phyloP scores from a whole-genome alignment of 1,140 invertebrate species.

The Drosophila aff. region DNA sequence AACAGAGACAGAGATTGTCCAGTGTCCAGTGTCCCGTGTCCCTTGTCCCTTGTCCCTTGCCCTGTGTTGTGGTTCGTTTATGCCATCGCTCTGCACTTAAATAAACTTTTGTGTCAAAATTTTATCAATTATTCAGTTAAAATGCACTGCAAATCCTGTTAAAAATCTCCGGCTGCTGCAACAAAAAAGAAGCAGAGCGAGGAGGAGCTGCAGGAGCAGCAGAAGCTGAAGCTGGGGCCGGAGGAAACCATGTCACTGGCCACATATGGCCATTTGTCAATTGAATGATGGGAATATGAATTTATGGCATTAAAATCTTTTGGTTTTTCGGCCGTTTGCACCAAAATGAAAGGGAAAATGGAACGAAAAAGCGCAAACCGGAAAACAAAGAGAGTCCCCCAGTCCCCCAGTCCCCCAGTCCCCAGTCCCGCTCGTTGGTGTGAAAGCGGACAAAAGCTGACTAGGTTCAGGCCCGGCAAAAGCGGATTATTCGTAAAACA shows the following conservation, averaged over 20 bases:
- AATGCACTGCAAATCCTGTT: constrained; percentile 67
- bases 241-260: constrained; percentile 50
- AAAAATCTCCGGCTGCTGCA: constrained; percentile 34
- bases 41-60: not conserved
- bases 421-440: constrained; percentile 22
- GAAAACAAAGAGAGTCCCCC: constrained; percentile 33
- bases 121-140: constrained; percentile 73
- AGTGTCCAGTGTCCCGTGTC: not conserved
- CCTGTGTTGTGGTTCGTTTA: constrained; percentile 37
- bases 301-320: constrained; percentile 72
- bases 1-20: too few relatives aligned
- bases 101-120: constrained; percentile 70
- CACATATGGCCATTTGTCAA: constrained; percentile 68
- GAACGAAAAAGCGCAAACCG: constrained; percentile 28
- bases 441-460: constrained; percentile 55
- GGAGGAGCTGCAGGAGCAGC: not conserved
- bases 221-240: not conserved
- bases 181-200: not conserved
- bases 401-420: not conserved
- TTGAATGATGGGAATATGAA: constrained; percentile 74
- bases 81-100: constrained; percentile 54
- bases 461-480: constrained; percentile 47
- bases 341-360: constrained; percentile 36
- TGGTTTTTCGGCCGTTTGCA: constrained; percentile 46
- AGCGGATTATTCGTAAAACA: constrained; percentile 52